These are phyloP conservation scores for Sphaerodactylus townsendi DNA, from an alignment of 2,113 vertebrate species.

Conservation along the genomic window DNA sequence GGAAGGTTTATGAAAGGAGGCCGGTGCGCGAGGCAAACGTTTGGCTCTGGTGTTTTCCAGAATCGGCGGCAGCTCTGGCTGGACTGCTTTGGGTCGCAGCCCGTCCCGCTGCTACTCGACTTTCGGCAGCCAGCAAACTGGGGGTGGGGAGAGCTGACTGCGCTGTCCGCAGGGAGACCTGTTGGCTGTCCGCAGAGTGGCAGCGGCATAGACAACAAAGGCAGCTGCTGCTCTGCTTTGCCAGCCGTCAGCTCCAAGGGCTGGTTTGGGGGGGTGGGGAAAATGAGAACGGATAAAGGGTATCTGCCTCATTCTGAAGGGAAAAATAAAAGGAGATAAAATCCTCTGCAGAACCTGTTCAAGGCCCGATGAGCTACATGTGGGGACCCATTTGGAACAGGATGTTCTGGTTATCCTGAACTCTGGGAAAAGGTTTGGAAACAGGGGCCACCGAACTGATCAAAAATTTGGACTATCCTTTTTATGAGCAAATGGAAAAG, in stretches of 20 bases:
- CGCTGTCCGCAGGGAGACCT: constrained; percentile 55
- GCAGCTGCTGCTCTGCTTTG: constrained; percentile 57
- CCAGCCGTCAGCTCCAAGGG: constrained; percentile 48
- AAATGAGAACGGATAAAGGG: neutral
- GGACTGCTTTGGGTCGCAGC: neutral
- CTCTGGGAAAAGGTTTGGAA: neutral
- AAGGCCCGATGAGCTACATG: neutral
- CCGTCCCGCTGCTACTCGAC: neutral
- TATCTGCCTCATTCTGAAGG: neutral
- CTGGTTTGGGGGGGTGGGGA: constrained; percentile 36
- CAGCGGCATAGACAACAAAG: constrained; percentile 29
- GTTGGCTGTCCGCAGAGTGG: constrained; percentile 56
- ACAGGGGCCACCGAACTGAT: neutral
- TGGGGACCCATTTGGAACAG: no score
- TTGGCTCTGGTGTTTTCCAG: neutral
- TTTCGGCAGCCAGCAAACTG: constrained; percentile 32
- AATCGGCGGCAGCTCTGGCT: neutral
- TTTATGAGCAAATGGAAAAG: no score
- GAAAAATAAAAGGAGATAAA: neutral
- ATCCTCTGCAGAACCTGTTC: neutral
- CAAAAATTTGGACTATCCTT: neutral
- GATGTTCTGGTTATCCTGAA: no score
- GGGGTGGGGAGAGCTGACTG: constrained; percentile 27
- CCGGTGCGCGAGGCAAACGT: neutral
- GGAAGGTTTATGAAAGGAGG: neutral